Evolutionary conservation across 2,113 vertebrate species (phyloP), one percentile per base, ranked within the genome.

Genomic region (Gasterosteus nipponicus): DNA sequence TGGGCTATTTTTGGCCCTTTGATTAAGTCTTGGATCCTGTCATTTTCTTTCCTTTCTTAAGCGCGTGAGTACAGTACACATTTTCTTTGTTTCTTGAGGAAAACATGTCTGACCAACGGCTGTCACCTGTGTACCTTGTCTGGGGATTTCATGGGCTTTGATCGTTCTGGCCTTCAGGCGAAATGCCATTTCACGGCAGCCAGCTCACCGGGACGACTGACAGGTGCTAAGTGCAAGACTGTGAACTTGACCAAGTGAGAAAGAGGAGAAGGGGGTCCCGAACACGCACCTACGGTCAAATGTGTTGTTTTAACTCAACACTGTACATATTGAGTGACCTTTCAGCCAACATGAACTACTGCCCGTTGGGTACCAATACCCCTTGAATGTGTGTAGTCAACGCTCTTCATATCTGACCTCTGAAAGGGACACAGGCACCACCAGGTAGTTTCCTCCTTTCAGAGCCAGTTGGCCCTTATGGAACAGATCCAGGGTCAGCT

Each of bases 401-500:
- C 14, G 16, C 68, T 74, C n/a, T 44, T 11, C 18, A 65, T 56
- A 47, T 70, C 87, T 92, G 44, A 93, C 92, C 92, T 99, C 98
- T 2, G 97, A 96, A 38, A 99, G 90, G 1, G 97, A 99, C 79
- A 98, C 96, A 0, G 98, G 98, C 78, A 99, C 97, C 67, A 97
- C 97, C 87, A 98, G 96, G 92, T 97, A 99, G 92, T 96, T 97
- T 69, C 97, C 95, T 29, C 96, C 97, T 90, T 98, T 98, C 74
- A 99, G 96, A 65, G 96, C 94, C 86, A 99, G 84, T 83, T 98
- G 96, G 46, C 96, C 97, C 80, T 94, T 95, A 73, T 99, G 96
- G 87, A 99, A 97, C 84, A 99, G 96, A 92, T 99, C 98, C 87
- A 99, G 86, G 11, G 96, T 97, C 82, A 99, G 94, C 87, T 97